Evolutionary conservation across 1,140 invertebrate genomes (phyloP).

Genomic region (Portunus trituberculatus): DNA sequence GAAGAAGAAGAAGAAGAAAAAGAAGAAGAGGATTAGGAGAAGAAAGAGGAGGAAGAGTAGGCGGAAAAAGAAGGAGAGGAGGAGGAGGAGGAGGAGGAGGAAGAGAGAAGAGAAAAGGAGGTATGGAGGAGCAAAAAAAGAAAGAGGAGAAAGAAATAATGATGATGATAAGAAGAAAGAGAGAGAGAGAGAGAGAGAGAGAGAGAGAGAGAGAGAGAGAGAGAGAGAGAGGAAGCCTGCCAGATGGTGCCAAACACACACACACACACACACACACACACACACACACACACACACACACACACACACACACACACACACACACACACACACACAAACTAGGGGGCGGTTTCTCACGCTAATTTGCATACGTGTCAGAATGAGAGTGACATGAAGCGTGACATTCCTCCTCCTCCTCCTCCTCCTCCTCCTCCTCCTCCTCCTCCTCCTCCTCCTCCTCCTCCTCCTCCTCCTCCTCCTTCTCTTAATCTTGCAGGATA

Average conservation of each 20-base stretch:
- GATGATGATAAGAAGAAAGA: neutral
- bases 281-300: constrained; percentile 41
- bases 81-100: no score
- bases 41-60: no score
- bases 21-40: no score
- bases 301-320: neutral
- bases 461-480: neutral
- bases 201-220: neutral
- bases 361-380: constrained; percentile 42
- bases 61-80: no score
- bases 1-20: no score
- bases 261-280: neutral
- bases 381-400: no score
- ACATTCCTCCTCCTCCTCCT: neutral
- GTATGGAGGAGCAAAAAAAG: no score
- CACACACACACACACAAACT: neutral
- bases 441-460: neutral
- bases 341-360: constrained; percentile 4
- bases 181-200: neutral
- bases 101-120: no score
- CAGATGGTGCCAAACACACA: neutral
- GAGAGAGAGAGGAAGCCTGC: neutral
- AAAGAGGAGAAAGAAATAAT: neutral
- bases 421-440: constrained; percentile 14
- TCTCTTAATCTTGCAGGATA: neutral